Conservation (phyloP, 2,797 vertebrate genomes). For the Columba guinea region DNA sequence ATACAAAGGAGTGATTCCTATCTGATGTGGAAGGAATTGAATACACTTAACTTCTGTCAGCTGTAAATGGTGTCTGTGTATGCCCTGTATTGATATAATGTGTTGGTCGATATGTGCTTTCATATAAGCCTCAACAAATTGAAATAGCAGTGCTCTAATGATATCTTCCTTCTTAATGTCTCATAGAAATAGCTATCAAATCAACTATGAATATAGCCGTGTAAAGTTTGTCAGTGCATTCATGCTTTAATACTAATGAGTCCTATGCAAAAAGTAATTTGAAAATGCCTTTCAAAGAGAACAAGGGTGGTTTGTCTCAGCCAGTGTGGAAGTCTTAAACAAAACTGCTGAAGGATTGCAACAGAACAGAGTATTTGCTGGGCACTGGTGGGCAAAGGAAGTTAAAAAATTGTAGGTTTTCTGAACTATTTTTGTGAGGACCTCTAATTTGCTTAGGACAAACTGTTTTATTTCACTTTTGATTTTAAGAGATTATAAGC, state of each 20-base stretch:
- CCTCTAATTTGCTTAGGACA: neutral
- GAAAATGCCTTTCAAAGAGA: neutral
- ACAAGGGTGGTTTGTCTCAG: neutral
- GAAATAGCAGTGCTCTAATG: neutral
- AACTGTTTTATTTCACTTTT: neutral
- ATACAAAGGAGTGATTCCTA: neutral
- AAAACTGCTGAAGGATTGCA: neutral
- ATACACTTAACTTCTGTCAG: neutral
- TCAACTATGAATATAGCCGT: neutral
- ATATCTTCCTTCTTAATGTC: neutral
- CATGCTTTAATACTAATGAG: neutral
- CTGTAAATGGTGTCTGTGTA: neutral
- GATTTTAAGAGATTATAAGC: neutral
- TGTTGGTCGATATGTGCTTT: neutral
- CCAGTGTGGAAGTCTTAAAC: neutral
- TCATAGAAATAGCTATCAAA: slow-evolving; percentile 5
- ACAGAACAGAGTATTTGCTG: neutral
- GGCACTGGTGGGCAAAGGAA: neutral
- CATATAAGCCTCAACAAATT: neutral
- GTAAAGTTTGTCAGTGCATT: neutral
- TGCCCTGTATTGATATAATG: neutral
- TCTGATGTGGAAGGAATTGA: neutral
- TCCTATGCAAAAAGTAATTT: neutral
- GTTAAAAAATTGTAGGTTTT: neutral
- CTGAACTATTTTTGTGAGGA: neutral